Evolutionary conservation across 2,888 invertebrate genomes (phyloP), one percentile per base, ranked within the genome.

Genomic region (Chymomyza fuscimana): DNA sequence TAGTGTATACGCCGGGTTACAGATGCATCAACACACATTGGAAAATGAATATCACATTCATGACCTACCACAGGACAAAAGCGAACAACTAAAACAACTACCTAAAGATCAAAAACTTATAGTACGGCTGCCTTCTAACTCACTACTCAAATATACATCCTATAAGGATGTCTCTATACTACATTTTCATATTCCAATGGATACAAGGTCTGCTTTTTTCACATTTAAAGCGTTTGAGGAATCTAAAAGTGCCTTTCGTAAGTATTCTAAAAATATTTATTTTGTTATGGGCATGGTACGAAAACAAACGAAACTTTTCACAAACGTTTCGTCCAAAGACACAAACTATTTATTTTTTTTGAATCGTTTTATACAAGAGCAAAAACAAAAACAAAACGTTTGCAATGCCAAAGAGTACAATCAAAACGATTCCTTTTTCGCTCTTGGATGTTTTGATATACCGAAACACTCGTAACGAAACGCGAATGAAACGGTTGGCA

Each of bases 101-200:
- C 87, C 87, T 60, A 89, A 82, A 58, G 89, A 90, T 77, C 90
- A 91, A 76, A 89, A 87, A 60, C 82, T 91, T 7, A 78, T 90
- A 40, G 90, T 92, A 5, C 91, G 92, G 54, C 89, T 92, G 74
- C 93, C 93, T 72, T 90, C 92, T 65, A 93, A 93, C 75, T 89
- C 92, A 12, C 89, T 93, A 51, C 90, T 91, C 62, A 93, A 93
- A 78, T 94, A 93, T 76, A 91, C 92, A 62, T 92, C 93, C 19
- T 94, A 94, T 81, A 93, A 93, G 82, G 93, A 94, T 89, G 93
- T 94, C 40, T 93, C 94, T 40, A 92, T 94, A 71, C 90, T 94
- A 65, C 94, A 94, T 86, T 94, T 93, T 90, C 91, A 91, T 66
- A 91, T 94, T 52, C 94, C 94, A 25, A 90, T 92, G 56, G 93